Evolutionary conservation across 2,888 invertebrate genomes (phyloP).

Genomic region (Uropetala carovei): DNA sequence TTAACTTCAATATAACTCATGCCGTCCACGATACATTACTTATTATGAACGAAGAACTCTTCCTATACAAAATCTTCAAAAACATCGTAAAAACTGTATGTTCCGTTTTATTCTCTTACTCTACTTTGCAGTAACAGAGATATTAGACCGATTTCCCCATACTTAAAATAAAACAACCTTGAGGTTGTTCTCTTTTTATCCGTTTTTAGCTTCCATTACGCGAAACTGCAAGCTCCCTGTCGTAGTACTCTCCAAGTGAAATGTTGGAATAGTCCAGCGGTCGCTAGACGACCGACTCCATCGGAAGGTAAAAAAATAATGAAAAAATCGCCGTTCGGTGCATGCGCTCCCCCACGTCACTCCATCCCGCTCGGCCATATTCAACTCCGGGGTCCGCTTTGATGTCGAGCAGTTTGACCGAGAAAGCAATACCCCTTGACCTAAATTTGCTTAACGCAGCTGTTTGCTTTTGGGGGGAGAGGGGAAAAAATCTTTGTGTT

Average conservation of each 20-base stretch:
- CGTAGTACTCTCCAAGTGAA: background rate
- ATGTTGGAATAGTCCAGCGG: background rate
- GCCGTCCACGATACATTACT: too few species aligned
- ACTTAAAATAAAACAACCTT: background rate
- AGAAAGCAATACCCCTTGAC: slow-evolving; percentile 6
- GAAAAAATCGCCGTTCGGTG: background rate
- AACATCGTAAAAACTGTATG: too few species aligned
- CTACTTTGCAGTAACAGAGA: too few species aligned
- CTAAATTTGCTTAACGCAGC: slow-evolving; percentile 28
- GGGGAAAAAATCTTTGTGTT: background rate
- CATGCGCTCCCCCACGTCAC: background rate
- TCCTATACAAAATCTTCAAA: too few species aligned
- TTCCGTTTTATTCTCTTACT: too few species aligned
- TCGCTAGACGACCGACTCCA: background rate
- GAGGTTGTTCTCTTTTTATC: background rate
- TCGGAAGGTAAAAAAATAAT: background rate
- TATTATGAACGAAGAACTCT: too few species aligned
- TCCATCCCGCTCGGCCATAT: background rate
- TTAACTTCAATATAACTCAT: too few species aligned
- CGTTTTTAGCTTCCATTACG: background rate
- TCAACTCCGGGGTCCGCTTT: background rate
- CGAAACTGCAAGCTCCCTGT: background rate
- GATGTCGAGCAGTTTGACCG: background rate
- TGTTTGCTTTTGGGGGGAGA: background rate
- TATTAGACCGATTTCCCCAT: too few species aligned